Evolutionary conservation across 1,140 invertebrate genomes (phyloP).

Genomic region (Lepidotrigona ventralis): DNA sequence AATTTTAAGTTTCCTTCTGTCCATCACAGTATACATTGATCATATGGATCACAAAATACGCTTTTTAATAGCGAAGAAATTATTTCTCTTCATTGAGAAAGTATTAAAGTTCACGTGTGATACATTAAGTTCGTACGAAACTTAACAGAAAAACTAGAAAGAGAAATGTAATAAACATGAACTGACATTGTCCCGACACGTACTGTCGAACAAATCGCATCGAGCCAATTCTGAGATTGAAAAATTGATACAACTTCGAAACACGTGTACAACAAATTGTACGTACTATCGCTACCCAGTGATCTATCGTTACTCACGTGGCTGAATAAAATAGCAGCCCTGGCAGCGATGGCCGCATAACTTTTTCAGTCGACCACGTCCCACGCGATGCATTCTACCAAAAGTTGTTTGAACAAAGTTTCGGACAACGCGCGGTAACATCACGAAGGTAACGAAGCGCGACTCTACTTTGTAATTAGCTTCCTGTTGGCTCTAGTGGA

Average conservation of each 20-base stretch:
- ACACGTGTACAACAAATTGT: not conserved
- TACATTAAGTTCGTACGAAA: no score
- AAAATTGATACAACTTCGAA: not conserved
- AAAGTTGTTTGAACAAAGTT: conserved; percentile 11
- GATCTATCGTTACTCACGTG: not conserved
- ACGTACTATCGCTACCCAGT: not conserved
- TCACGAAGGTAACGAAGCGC: conserved; percentile 24
- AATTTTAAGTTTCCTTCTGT: no score
- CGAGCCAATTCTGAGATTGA: no score
- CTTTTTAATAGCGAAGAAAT: no score
- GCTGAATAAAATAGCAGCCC: conserved; percentile 2
- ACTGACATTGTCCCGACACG: no score
- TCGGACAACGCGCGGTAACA: conserved; percentile 1
- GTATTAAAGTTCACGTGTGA: no score
- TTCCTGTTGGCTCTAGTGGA: not conserved
- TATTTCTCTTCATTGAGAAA: no score
- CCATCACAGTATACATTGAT: no score
- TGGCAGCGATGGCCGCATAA: not conserved
- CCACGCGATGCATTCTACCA: not conserved
- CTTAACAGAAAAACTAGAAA: no score
- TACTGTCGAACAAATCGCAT: no score
- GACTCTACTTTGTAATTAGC: conserved; percentile 28
- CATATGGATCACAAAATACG: no score
- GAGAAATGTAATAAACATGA: no score
- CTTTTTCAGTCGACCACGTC: not conserved